These are phyloP conservation scores for Oreochromis mossambicus DNA, from an alignment of 2,797 vertebrate species.

Conservation along the genomic window DNA sequence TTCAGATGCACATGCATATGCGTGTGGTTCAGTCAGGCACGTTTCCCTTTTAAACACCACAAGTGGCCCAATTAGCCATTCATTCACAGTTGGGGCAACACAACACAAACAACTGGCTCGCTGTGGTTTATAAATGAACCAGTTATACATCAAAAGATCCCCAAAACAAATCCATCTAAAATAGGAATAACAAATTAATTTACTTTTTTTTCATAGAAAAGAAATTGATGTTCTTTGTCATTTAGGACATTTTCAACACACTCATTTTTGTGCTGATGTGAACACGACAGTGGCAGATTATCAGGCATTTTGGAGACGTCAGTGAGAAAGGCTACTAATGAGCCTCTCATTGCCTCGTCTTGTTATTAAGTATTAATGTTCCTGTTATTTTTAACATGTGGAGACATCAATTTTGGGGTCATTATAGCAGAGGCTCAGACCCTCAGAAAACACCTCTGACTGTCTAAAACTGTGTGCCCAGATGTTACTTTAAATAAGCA, in stretches of 20 bases:
- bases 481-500: not conserved
- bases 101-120: not conserved
- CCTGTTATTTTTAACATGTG: constrained; percentile 56
- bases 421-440: not conserved
- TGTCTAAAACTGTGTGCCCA: not conserved
- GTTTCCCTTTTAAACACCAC: constrained; percentile 33
- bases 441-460: not conserved
- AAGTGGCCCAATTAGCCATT: constrained; percentile 42
- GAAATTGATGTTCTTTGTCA: not conserved
- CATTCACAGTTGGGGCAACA: constrained; percentile 20
- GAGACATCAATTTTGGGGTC: constrained; percentile 27
- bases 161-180: not conserved
- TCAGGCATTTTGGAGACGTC: not conserved
- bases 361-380: constrained; percentile 54
- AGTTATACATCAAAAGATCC: not conserved
- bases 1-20: not conserved
- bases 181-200: not conserved
- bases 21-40: constrained; percentile 9
- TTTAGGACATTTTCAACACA: not conserved
- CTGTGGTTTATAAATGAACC: constrained; percentile 2
- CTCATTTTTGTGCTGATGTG: not conserved
- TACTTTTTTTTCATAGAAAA: not conserved
- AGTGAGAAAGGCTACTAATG: constrained; percentile 22
- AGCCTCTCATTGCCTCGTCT: constrained; percentile 12
- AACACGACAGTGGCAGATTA: not conserved